Percentiles rank a stretch among this genome's conserved stretches.
Conservation (phyloP, 92 coral and sea anemone species). For the Diadumene lineata region DNA sequence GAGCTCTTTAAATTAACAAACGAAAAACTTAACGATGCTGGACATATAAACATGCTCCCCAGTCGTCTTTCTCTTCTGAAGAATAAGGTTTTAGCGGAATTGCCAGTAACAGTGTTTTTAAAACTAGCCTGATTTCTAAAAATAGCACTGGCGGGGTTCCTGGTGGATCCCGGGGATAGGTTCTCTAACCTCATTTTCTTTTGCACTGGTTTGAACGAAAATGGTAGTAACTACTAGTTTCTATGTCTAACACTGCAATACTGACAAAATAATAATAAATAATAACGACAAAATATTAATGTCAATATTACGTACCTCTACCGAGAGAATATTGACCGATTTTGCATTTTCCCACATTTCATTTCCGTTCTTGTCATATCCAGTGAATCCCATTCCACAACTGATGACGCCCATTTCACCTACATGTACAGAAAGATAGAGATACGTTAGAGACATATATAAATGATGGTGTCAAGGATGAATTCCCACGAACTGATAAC, state of each 20-base stretch:
- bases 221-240: background rate
- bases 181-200: too few relatives aligned
- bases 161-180: too few relatives aligned
- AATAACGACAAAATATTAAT: background rate
- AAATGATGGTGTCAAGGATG: background rate
- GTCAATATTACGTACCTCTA: conserved; percentile 61
- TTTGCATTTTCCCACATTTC: conserved; percentile 70
- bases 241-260: background rate
- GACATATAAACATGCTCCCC: too few relatives aligned
- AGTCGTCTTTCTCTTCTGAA: too few relatives aligned
- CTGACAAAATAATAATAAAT: too few relatives aligned
- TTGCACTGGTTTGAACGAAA: too few relatives aligned
- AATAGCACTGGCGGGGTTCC: too few relatives aligned
- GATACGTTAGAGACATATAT: background rate
- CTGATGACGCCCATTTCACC: conserved; percentile 79
- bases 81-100: too few relatives aligned
- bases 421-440: conserved; percentile 15
- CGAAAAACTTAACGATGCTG: too few relatives aligned
- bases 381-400: conserved; percentile 88
- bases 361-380: conserved; percentile 70
- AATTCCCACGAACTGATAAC: background rate
- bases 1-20: too few relatives aligned
- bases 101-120: too few relatives aligned
- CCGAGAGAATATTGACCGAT: conserved; percentile 42
- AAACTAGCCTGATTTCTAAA: too few relatives aligned